Percentiles rank a stretch among this genome's conserved stretches.
phyloP scores from a whole-genome alignment of 2,113 vertebrate genomes.

The Burhinus oedicnemus region DNA sequence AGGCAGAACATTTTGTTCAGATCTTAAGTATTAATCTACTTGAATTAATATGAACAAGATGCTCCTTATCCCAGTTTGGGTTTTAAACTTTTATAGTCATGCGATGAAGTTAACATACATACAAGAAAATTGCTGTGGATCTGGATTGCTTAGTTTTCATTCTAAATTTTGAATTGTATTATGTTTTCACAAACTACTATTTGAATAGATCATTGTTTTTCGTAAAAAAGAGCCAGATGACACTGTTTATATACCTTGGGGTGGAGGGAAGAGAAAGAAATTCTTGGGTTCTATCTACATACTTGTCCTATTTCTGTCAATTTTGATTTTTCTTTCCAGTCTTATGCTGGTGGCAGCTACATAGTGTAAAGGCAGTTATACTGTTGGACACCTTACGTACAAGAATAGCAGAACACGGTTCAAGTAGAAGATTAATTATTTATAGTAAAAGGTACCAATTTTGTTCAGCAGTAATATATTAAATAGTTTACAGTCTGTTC shows the following conservation, averaged over 20 bases:
- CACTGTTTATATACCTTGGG: conserved; percentile 13
- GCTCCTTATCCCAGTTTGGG: background rate
- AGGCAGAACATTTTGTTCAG: conserved; percentile 21
- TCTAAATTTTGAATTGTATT: background rate
- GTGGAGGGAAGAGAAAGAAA: conserved; percentile 9
- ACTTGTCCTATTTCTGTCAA: conserved; percentile 75
- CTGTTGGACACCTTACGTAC: conserved; percentile 40
- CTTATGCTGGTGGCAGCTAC: conserved; percentile 56
- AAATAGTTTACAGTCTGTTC: background rate
- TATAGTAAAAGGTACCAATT: background rate
- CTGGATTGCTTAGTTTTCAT: background rate
- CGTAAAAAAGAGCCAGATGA: background rate
- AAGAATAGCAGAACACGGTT: conserved; percentile 43
- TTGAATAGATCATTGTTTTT: conserved; percentile 2
- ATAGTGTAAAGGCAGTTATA: conserved; percentile 42
- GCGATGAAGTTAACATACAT: background rate
- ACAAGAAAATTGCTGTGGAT: background rate
- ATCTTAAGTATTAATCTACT: conserved; percentile 25
- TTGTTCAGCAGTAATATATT: background rate
- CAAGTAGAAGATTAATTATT: conserved; percentile 45
- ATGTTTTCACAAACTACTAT: background rate
- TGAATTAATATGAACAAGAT: conserved; percentile 20
- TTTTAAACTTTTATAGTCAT: conserved; percentile 12
- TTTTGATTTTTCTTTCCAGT: conserved; percentile 67
- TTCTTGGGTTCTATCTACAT: conserved; percentile 41